Base-by-base conservation (phyloP, 2,113 vertebrate species). In the Pipra filicauda region DNA sequence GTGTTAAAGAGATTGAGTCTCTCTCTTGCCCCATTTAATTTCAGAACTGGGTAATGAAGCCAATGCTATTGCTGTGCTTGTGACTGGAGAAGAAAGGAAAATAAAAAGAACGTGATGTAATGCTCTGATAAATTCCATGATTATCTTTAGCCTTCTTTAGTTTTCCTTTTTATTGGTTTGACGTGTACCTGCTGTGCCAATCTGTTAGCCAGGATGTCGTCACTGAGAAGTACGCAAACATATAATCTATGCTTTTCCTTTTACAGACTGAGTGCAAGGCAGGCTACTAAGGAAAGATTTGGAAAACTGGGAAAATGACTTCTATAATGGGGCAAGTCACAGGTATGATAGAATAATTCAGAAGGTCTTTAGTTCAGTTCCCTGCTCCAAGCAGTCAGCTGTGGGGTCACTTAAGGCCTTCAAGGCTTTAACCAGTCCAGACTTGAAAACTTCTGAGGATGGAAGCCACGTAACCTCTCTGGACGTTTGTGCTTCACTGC, bases 181-280 rank as follows among this genome's bases (percentile, higher is more conserved):
- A 92, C 81, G 37, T 65, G 28, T 81, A 72, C 95, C 81, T 93
- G 93, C 97, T 96, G 84, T 95, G 96, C 84, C 96, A 95, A 89
- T 92, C 93, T 93, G 94, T 76, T 57, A 76, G 77, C 33, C 81
- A 71, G 77, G 51, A 88, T 93, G 80, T 59, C 1, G 3, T 96
- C 88, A 91, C 48, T 81, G 78, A 83, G 78, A 83, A 88, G 48
- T 77, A 44, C 11, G 6, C 69, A 64, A 48, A 64, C 72, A 74
- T 21, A 30, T 13, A 54, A 77, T 80, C 30, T 88, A 48, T n/a
- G 21, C 31, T 93, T 86, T 86, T 33, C 69, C 55, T 82, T 80
- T 82, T 70, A 67, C 30, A 65, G 70, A 11, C 51, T 72, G 70
- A 69, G 2, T 43, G 65, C 37, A 82, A 89, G 37, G 24, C 70